Percentiles rank a stretch among this genome's conserved stretches.
Evolutionary conservation across 2,113 vertebrate genomes (phyloP).

Genomic region (Ursus arctos): DNA sequence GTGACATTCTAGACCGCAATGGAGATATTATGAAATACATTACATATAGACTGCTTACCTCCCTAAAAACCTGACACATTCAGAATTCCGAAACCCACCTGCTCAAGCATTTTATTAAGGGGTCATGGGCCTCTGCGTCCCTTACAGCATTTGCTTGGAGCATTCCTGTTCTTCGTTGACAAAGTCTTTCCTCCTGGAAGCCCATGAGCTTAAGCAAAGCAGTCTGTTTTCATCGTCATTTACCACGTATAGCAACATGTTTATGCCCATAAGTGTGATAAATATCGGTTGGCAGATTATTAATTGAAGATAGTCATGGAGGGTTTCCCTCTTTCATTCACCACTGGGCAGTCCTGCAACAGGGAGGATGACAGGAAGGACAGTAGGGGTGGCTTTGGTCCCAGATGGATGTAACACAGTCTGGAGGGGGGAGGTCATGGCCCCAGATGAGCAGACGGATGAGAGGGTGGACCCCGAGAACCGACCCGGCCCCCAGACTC

Average conservation of each 20-base stretch:
- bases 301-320: neutral
- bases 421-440: rapidly evolving
- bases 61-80: neutral
- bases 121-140: too few species aligned
- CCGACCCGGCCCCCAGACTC: neutral
- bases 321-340: neutral
- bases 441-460: neutral
- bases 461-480: neutral
- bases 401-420: rapidly evolving
- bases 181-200: neutral
- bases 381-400: neutral
- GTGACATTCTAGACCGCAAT: neutral
- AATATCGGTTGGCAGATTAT: neutral
- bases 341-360: rapidly evolving
- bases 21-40: neutral
- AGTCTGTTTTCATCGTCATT: neutral
- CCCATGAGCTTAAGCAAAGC: neutral
- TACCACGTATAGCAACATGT: neutral
- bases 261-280: neutral
- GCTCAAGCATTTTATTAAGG: neutral
- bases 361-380: neutral
- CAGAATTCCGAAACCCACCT: neutral
- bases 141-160: too few species aligned
- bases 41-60: neutral
- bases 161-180: neutral